phyloP scores from a whole-genome alignment of 2,113 vertebrate species.

The Eudyptes chrysolophus region DNA sequence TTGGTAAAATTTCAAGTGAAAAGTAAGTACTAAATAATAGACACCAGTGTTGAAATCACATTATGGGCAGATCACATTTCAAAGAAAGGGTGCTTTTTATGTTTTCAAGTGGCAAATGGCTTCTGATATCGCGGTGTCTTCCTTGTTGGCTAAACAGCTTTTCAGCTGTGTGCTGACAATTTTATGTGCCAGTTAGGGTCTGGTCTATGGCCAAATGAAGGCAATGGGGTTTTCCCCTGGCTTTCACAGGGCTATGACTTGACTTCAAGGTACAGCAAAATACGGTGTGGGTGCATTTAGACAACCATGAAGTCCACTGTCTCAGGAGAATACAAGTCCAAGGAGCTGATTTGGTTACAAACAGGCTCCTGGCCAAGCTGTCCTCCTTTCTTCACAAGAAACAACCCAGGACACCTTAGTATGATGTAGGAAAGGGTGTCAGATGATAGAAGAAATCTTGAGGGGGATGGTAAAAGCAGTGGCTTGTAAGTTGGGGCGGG shows the following conservation, averaged over 20 bases:
- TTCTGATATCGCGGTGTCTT: background rate
- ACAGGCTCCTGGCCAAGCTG: background rate
- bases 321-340: background rate
- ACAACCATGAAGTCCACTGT: background rate
- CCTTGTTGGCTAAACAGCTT: background rate
- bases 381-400: background rate
- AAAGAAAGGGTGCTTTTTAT: background rate
- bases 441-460: background rate
- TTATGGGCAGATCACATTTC: background rate
- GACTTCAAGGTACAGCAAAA: background rate
- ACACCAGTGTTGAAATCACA: background rate
- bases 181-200: background rate
- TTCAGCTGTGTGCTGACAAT: background rate
- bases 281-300: background rate
- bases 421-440: background rate
- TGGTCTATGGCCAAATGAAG: background rate
- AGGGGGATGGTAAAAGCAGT: background rate
- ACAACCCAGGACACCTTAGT: background rate
- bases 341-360: background rate
- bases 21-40: constrained; percentile 22
- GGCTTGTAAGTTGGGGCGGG: background rate
- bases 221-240: background rate
- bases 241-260: background rate
- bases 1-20: background rate
- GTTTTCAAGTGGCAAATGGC: background rate